These are phyloP conservation scores for Musca vetustissima DNA, from an alignment of 1,140 invertebrate species.

Conservation along the genomic window DNA sequence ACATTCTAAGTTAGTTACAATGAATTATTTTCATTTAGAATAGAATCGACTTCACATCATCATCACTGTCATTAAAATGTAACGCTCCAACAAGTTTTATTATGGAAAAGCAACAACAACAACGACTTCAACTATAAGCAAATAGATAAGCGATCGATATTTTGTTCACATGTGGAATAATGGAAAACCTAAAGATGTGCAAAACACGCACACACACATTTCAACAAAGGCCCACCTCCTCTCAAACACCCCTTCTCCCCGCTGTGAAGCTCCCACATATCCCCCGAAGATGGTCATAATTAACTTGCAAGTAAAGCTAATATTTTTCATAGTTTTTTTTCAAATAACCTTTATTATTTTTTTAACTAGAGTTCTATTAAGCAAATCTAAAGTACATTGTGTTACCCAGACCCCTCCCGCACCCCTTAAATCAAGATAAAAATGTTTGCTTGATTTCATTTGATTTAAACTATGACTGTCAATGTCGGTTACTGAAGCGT, in stretches of 20 bases:
- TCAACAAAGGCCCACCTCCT: neutral
- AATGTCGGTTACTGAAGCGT: conserved; percentile 8
- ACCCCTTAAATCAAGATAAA: neutral
- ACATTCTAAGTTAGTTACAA: no score
- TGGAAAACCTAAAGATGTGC: neutral
- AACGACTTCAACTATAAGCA: no score
- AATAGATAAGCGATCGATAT: neutral
- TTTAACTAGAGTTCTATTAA: no score
- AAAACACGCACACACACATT: neutral
- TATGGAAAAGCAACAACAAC: neutral
- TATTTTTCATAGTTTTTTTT: no score
- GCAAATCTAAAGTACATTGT: neutral
- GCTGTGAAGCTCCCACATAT: no score
- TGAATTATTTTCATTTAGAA: no score
- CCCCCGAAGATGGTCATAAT: no score
- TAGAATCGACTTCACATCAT: no score
- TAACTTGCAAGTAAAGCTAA: no score
- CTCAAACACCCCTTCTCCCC: neutral
- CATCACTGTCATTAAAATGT: conserved; percentile 33
- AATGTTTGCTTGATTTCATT: conserved; percentile 11
- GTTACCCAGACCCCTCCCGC: neutral
- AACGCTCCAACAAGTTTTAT: conserved; percentile 40
- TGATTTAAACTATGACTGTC: conserved; percentile 4
- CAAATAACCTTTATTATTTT: no score
- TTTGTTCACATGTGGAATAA: conserved; percentile 14